These are phyloP conservation scores for Nemoura dubitans DNA, from an alignment of 2,888 invertebrate species.

Conservation along the genomic window DNA sequence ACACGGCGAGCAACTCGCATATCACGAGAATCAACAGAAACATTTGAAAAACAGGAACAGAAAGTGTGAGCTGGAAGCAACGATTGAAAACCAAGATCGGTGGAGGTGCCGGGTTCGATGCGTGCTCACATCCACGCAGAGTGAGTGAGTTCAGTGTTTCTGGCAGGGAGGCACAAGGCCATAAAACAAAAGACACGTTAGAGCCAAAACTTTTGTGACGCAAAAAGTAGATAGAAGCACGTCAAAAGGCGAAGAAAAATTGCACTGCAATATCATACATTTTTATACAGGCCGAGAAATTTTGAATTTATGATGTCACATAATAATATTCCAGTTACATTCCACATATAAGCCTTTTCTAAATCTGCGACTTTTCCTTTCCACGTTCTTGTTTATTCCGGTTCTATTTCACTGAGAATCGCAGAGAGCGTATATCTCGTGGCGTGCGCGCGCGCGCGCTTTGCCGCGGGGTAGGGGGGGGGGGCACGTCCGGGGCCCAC, in stretches of 20 bases:
- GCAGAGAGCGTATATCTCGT: neutral
- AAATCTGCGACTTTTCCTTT: neutral
- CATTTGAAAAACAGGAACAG: neutral
- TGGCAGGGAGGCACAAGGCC: neutral
- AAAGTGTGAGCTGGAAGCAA: neutral
- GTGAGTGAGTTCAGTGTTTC: neutral
- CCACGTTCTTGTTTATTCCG: conserved; percentile 14
- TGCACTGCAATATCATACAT: neutral
- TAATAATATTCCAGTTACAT: conserved; percentile 15
- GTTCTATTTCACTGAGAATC: neutral
- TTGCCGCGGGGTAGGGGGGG: neutral
- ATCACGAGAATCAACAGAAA: neutral
- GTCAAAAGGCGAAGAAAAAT: neutral
- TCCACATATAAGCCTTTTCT: neutral
- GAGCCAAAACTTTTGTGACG: neutral
- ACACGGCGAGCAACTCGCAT: neutral
- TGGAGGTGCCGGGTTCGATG: neutral
- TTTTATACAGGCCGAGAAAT: neutral
- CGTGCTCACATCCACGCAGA: neutral
- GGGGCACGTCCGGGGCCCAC: neutral
- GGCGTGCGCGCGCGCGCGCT: neutral
- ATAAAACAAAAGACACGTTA: neutral
- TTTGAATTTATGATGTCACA: conserved; percentile 3
- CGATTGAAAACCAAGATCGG: neutral
- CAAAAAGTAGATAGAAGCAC: neutral